Conservation (phyloP, 2,888 invertebrate genomes). For the Diplolepis rosae region DNA sequence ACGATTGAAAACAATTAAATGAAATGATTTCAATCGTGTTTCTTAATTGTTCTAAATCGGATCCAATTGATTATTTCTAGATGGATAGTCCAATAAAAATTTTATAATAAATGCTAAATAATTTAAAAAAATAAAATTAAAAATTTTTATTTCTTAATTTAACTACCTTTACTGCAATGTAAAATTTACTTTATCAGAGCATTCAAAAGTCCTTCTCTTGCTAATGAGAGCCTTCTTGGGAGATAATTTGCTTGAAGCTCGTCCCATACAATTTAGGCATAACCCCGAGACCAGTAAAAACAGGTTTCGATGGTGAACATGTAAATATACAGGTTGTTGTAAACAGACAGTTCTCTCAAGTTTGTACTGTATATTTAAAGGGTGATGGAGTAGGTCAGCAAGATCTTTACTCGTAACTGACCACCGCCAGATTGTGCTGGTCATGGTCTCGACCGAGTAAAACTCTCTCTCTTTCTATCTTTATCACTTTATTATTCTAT, state of each 20-base stretch:
- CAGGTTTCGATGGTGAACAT: conserved; percentile 36
- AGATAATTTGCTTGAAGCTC: conserved; percentile 14
- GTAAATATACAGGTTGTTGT: conserved; percentile 33
- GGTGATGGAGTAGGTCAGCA: conserved; percentile 40
- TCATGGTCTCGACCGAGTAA: conserved; percentile 61
- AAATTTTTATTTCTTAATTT: background rate
- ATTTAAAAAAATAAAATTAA: background rate
- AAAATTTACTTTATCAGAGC: background rate
- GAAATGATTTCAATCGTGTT: no score
- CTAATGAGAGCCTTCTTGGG: conserved; percentile 22
- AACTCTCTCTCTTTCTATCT: conserved; percentile 46
- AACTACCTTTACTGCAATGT: background rate
- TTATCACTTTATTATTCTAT: conserved; percentile 72
- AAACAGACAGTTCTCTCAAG: conserved; percentile 28
- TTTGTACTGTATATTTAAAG: conserved; percentile 14
- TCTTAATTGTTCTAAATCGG: no score
- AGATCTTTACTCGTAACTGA: conserved; percentile 62
- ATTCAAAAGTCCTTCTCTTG: conserved; percentile 12
- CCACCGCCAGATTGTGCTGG: conserved; percentile 70
- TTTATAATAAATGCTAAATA: no score
- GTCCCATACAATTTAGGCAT: conserved; percentile 3
- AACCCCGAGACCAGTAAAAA: conserved; percentile 22
- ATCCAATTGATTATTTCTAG: no score
- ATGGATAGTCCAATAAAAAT: no score
- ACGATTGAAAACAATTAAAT: no score